These are phyloP conservation scores for Patella depressa DNA, from an alignment of 2,888 invertebrate species.

Conservation along the genomic window DNA sequence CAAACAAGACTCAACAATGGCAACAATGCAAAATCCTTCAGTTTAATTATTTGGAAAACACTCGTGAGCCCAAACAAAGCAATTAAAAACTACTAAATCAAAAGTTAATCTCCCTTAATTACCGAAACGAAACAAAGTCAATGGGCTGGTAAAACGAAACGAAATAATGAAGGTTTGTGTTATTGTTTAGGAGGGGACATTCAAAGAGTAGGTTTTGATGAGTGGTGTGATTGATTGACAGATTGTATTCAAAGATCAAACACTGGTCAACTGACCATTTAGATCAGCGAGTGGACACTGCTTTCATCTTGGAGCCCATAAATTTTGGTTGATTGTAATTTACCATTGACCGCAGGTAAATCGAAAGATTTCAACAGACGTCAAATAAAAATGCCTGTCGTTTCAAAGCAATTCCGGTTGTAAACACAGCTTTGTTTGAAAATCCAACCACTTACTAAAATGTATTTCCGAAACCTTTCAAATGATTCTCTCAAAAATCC, in stretches of 20 bases:
- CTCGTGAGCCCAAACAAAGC: neutral
- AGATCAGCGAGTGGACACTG: neutral
- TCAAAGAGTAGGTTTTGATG: neutral
- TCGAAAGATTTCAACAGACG: too few relatives aligned
- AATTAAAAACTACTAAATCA: slow-evolving; percentile 9
- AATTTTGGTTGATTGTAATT: neutral
- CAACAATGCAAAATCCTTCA: neutral
- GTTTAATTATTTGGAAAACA: neutral
- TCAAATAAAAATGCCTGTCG: too few relatives aligned
- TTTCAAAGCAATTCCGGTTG: too few relatives aligned
- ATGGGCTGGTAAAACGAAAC: neutral
- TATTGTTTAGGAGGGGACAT: slow-evolving; percentile 1
- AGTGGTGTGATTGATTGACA: slow-evolving; percentile 1
- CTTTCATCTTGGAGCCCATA: neutral
- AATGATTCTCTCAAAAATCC: too few relatives aligned
- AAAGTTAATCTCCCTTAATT: slow-evolving; percentile 10
- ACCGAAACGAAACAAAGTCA: slow-evolving; percentile 4
- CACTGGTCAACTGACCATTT: slow-evolving; percentile 3
- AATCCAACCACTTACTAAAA: too few relatives aligned
- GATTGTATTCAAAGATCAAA: slow-evolving; percentile 2
- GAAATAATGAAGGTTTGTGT: slow-evolving; percentile 3
- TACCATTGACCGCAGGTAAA: neutral
- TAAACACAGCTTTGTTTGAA: too few relatives aligned
- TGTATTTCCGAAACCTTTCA: too few relatives aligned
- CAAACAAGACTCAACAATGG: neutral